Evolutionary conservation across 37 sponge, comb jelly and placozoan genomes (phyloP).

Genomic region (Bolinopsis microptera): DNA sequence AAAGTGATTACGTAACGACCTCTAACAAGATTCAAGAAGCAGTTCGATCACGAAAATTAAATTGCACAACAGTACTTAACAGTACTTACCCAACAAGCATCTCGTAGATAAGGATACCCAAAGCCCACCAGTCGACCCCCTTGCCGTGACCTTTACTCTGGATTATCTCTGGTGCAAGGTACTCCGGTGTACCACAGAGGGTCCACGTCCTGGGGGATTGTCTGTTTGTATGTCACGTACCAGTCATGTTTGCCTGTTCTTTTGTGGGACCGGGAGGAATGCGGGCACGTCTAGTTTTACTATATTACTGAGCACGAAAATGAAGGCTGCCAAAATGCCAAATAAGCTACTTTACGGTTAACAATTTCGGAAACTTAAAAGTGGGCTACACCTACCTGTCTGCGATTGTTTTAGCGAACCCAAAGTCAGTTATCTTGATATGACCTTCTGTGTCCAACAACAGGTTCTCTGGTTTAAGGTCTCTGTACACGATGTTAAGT

Average conservation of each 20-base stretch:
- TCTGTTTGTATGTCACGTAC: not conserved
- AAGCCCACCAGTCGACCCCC: slow-evolving; percentile 97
- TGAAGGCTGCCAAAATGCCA: too few relatives aligned
- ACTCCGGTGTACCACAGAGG: slow-evolving; percentile 95
- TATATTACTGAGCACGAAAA: too few relatives aligned
- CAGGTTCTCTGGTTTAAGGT: slow-evolving; percentile 92
- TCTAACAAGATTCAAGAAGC: too few relatives aligned
- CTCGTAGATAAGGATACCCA: slow-evolving; percentile 91
- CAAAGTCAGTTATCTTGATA: slow-evolving; percentile 89
- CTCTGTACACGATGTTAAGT: slow-evolving; percentile 84
- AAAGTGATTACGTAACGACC: too few relatives aligned
- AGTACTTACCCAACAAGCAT: slow-evolving; percentile 93
- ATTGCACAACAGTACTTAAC: too few relatives aligned
- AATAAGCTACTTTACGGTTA: too few relatives aligned
- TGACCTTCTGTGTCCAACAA: slow-evolving; percentile 81
- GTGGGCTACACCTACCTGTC: slow-evolving; percentile 75
- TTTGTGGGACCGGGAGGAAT: too few relatives aligned
- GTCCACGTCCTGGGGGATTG: slow-evolving; percentile 75
- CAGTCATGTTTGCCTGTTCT: not conserved
- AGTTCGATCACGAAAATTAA: too few relatives aligned
- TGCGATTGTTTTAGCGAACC: slow-evolving; percentile 84
- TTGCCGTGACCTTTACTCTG: slow-evolving; percentile 92
- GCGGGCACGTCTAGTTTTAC: too few relatives aligned
- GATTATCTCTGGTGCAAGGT: slow-evolving; percentile 95
- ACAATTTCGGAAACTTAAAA: too few relatives aligned